Base-by-base conservation (phyloP, 2,113 vertebrate species). In the Brachyhypopomus occidentalis region DNA sequence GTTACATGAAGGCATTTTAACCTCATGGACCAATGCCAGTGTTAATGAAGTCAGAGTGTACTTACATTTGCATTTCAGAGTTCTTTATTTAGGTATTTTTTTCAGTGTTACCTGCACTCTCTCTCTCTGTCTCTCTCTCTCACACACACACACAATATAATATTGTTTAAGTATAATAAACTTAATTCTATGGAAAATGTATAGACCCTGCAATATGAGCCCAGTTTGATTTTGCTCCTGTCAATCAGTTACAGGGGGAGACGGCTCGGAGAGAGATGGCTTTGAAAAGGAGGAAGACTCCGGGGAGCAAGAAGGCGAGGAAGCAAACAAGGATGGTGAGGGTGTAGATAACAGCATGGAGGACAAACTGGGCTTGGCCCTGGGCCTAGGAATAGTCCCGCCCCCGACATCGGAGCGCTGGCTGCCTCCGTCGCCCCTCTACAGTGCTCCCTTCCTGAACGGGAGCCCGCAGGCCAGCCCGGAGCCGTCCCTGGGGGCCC, bases 381-480 rank as follows among this genome's bases (percentile, higher is more conserved):
- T 94, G 0, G 92, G 93, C 60, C 79, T 94, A 30, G 92, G 93
- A 67, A 93, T 94, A 78, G 93, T 92, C 77, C 92, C 92, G 4
- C 92, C 93, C 0, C 91, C 93, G n/a, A 88, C 93, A 17, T 94
- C 93, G 12, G 94, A 94, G 78, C 89, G 94, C 79, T 94, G 94
- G 94, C 87, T 94, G 52, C 94, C 94, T 77, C 94, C 94, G 73
- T 94, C 94, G 14, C 94, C 94, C 0, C 92, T 94, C 63, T 94
- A 94, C 83, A 94, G 93, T 36, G 93, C 92, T 23, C 94, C 94
- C 38, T 94, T 94, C 67, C 89, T 94, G n/a, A 94, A 94, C 17
- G 94, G 94, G 38, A 94, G 92, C 66, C 93, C 93, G 0, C 92
- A 93, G 77, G 92, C 93, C 30, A 93, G 94, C 75, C 93, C 94